Evolutionary conservation across 2,113 vertebrate species (phyloP), one percentile per base, ranked within the genome.

Genomic region (Coreoperca whiteheadi): DNA sequence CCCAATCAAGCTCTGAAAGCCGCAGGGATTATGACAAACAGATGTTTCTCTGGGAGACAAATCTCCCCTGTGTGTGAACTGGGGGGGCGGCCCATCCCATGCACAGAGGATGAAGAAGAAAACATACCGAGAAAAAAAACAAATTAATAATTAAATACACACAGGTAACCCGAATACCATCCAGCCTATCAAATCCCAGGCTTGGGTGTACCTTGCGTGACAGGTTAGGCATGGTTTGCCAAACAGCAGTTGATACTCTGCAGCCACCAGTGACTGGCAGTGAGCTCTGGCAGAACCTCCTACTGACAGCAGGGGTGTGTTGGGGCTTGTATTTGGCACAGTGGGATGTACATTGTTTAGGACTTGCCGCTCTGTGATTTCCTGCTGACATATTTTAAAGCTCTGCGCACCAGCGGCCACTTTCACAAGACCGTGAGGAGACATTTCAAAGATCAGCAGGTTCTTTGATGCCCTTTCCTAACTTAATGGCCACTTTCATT

Each of bases 1-100:
- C 65, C 67, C 84, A 93, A 93, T 93, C 93, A 90, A 81, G 82
- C 79, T 61, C 78, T 12, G 20, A 83, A 81, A 89, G 90, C 77
- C 78, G 86, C 43, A 2, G 73, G 87, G 94, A 94, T 94, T 94
- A 93, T 85, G 37, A 78, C 82, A 78, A 93, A 90, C 95, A 94
- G 92, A 94, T 95, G 94, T 94, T 94, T 89, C 75, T 81, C 81
- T 86, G 46, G 66, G 66, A 83, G 77, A 81, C 48, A 74, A 81
- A 86, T 87, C 83, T 85, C 67, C 57, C 10, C 5, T 61, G 63
- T 25, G 81, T 46, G 77, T 56, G 75, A 28, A 37, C 25, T 25
- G 20, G 7, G 37, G 1, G 9, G 2, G 4, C 23, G 10, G 14
- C n/a, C 16, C 30, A 37, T 69, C 65, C 64, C 32, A 57, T 85